A percentile compares a stretch with the other conserved stretches of the same genome.
These are phyloP conservation scores for Morelia viridis DNA, from an alignment of 2,797 vertebrate species.

Conservation along the genomic window DNA sequence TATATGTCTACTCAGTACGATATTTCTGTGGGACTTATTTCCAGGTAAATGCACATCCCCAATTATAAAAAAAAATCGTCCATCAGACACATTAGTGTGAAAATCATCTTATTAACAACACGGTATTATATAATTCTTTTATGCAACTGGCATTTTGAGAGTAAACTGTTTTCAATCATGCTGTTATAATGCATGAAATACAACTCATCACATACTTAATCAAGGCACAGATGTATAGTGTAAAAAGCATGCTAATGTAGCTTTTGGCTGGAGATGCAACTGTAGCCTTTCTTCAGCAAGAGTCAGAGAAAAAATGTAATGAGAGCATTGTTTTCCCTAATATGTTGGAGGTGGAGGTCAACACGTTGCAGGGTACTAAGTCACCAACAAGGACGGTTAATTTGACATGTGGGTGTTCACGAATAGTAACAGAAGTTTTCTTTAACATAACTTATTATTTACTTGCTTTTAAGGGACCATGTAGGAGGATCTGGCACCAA, in stretches of 20 bases:
- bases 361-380: neutral
- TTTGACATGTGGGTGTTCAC: neutral
- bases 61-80: conserved; percentile 9
- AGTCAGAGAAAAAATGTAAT: neutral
- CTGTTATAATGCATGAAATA: neutral
- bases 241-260: conserved; percentile 6
- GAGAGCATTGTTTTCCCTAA: neutral
- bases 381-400: conserved; percentile 20
- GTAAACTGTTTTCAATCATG: neutral
- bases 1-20: neutral
- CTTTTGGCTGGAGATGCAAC: conserved; percentile 2
- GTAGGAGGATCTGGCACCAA: conserved; percentile 27
- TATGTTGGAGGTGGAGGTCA: conserved; percentile 24
- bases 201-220: neutral
- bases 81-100: neutral
- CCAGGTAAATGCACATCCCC: neutral
- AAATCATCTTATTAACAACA: conserved; percentile 16
- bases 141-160: neutral
- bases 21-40: neutral
- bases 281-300: conserved; percentile 9
- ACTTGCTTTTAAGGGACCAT: conserved; percentile 36
- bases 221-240: neutral
- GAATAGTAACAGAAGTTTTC: conserved; percentile 14
- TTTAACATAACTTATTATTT: conserved; percentile 38
- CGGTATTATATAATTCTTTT: conserved; percentile 10